phyloP scores from a whole-genome alignment of 1,140 invertebrate species.

The Manduca sexta region DNA sequence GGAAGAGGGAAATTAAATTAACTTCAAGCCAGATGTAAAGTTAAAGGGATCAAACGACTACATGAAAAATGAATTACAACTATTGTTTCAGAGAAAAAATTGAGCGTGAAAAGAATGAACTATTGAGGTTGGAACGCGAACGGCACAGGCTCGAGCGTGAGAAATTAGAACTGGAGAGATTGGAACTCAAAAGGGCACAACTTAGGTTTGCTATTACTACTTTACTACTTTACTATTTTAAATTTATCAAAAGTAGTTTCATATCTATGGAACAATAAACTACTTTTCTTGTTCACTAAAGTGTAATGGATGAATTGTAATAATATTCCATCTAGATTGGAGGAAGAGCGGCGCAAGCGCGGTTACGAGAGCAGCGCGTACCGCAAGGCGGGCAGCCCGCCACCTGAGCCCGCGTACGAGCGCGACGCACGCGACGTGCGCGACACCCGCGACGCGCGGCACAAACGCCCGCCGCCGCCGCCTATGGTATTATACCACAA shows the following conservation, averaged over 20 bases:
- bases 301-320: too few species aligned
- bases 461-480: constrained; percentile 48
- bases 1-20: too few species aligned
- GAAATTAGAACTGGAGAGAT: constrained; percentile 85
- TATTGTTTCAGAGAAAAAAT: constrained; percentile 58
- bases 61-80: neutral
- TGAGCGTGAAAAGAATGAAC: constrained; percentile 87
- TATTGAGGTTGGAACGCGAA: constrained; percentile 86
- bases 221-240: too few species aligned
- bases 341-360: constrained; percentile 63
- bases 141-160: constrained; percentile 87
- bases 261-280: too few species aligned
- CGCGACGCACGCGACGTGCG: constrained; percentile 53
- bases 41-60: too few species aligned
- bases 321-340: constrained; percentile 30
- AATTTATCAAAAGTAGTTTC: too few species aligned
- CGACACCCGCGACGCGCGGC: constrained; percentile 40
- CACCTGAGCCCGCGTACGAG: constrained; percentile 57
- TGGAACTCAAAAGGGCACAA: constrained; percentile 86
- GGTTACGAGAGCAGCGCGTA: constrained; percentile 48
- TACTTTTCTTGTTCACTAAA: too few species aligned
- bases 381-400: constrained; percentile 46
- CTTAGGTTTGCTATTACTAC: constrained; percentile 77
- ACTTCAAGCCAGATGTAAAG: too few species aligned
- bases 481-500: constrained; percentile 28